Evolutionary conservation across 2,113 vertebrate species (phyloP).

Genomic region (Microtus oregoni): DNA sequence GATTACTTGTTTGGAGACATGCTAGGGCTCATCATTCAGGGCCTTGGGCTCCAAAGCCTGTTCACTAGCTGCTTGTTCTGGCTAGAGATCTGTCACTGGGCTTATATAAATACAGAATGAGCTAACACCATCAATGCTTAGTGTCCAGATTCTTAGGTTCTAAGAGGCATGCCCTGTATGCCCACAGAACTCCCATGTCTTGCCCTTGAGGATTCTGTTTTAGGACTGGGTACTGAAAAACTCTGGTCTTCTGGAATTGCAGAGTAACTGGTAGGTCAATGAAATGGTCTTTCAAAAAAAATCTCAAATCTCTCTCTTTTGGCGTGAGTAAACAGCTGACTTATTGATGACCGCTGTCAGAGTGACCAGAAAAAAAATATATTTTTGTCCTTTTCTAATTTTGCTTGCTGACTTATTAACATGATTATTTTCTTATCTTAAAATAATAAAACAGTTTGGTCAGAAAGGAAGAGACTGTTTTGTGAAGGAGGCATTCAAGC

Average conservation of each 20-base stretch:
- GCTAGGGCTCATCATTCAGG: neutral
- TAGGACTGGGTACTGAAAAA: neutral
- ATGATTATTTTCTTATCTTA: neutral
- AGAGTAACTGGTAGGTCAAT: neutral
- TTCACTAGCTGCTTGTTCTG: neutral
- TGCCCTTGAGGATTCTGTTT: neutral
- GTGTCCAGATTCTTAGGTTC: neutral
- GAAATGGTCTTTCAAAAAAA: neutral
- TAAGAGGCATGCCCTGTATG: neutral
- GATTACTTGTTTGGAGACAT: neutral
- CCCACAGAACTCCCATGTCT: neutral
- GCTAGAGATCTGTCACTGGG: neutral
- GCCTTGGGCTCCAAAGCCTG: neutral
- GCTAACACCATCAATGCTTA: neutral
- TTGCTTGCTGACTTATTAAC: neutral
- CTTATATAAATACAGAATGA: neutral
- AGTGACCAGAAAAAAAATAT: neutral
- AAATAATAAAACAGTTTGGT: neutral
- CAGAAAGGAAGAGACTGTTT: neutral
- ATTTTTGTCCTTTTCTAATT: neutral
- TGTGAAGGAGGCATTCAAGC: neutral
- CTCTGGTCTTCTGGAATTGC: constrained; percentile 39
- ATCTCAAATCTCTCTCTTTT: neutral
- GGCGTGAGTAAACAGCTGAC: neutral
- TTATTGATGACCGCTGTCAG: neutral